Evolutionary conservation across 2,888 invertebrate species (phyloP).

Genomic region (Agrochola lychnidis): DNA sequence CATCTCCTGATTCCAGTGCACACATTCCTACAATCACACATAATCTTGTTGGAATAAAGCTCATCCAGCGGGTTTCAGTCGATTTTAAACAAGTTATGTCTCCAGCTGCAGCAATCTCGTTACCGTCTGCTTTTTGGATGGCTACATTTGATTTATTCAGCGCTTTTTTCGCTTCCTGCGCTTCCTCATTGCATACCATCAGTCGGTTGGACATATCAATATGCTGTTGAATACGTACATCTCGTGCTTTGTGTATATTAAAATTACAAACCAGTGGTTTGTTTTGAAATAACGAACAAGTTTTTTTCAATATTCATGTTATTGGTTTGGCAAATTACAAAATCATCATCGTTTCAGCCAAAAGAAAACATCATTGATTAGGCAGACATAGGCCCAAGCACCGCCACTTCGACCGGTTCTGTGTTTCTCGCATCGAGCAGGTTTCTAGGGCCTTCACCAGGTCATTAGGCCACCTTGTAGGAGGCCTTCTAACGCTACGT

Average conservation of each 20-base stretch:
- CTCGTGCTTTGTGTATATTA: not conserved
- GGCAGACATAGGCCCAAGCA: no score
- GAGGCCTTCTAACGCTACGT: no score
- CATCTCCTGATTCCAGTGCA: conserved; percentile 12
- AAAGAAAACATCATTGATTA: no score
- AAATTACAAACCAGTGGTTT: not conserved
- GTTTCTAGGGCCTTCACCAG: no score
- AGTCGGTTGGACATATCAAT: conserved; percentile 39
- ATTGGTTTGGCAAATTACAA: not conserved
- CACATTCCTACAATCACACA: conserved; percentile 7
- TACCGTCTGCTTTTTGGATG: conserved; percentile 22
- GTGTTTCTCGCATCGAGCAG: no score
- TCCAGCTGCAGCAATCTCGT: conserved; percentile 2
- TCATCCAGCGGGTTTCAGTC: conserved; percentile 31
- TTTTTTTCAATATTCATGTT: not conserved
- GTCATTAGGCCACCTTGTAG: no score
- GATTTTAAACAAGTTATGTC: conserved; percentile 36
- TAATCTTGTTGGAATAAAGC: conserved; percentile 30
- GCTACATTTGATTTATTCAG: conserved; percentile 44
- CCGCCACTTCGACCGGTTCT: no score
- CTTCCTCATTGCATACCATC: conserved; percentile 25
- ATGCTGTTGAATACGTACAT: conserved; percentile 23
- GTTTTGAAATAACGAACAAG: not conserved
- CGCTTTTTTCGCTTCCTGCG: conserved; percentile 14
- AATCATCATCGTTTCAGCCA: not conserved